phyloP scores from a whole-genome alignment of 2,888 invertebrate genomes.

The Torymus texanus region DNA sequence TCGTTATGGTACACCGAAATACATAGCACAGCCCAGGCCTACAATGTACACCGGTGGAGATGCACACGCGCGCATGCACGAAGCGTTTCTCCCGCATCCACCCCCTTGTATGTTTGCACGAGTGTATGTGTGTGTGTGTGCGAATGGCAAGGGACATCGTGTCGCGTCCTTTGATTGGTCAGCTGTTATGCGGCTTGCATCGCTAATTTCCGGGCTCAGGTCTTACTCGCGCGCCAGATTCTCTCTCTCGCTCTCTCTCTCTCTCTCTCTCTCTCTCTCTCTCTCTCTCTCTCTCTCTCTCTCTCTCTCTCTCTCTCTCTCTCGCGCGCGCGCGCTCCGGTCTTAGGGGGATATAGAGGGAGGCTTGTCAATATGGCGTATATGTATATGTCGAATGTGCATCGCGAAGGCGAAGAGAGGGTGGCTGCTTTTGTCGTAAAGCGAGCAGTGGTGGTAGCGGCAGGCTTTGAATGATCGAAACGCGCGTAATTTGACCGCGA shows the following conservation, averaged over 20 bases:
- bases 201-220: conserved; percentile 28
- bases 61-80: not conserved
- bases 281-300: too few relatives aligned
- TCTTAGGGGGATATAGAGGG: not conserved
- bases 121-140: conserved; percentile 8
- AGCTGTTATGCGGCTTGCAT: conserved; percentile 56
- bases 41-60: not conserved
- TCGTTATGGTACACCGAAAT: conserved; percentile 24
- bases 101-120: not conserved
- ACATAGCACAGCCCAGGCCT: not conserved
- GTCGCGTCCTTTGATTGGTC: conserved; percentile 68
- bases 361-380: conserved; percentile 30
- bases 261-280: too few relatives aligned
- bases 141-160: conserved; percentile 58
- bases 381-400: not conserved
- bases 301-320: too few relatives aligned
- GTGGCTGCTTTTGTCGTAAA: conserved; percentile 19
- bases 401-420: conserved; percentile 8
- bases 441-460: too few relatives aligned
- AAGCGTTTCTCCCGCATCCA: not conserved
- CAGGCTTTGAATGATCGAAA: too few relatives aligned
- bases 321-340: too few relatives aligned
- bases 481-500: too few relatives aligned
- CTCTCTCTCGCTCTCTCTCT: too few relatives aligned
- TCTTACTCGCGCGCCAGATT: not conserved